Evolutionary conservation across 2,888 invertebrate species (phyloP).

Genomic region (Drosophila conformis): DNA sequence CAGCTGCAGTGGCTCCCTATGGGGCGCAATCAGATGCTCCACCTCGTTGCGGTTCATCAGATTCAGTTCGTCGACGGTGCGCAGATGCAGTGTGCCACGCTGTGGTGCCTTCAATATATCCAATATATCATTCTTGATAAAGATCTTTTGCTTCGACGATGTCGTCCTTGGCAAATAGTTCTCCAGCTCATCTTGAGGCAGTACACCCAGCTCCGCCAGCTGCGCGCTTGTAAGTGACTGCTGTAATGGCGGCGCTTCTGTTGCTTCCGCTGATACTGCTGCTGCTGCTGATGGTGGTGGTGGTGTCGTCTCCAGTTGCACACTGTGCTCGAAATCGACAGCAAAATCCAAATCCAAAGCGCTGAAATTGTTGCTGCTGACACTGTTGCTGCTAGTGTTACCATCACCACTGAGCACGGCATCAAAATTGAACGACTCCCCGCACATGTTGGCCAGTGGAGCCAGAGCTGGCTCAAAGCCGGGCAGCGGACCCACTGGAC

Average conservation of each 20-base stretch:
- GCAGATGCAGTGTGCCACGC: conserved; percentile 82
- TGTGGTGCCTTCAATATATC: conserved; percentile 82
- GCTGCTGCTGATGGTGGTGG: conserved; percentile 28
- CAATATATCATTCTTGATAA: conserved; percentile 77
- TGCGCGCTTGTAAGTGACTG: conserved; percentile 13
- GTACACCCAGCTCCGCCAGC: conserved; percentile 32
- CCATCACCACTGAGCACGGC: conserved; percentile 50
- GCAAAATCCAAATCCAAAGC: conserved; percentile 67
- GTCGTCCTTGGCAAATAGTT: conserved; percentile 42
- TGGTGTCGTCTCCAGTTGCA: conserved; percentile 61
- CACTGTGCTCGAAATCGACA: conserved; percentile 59
- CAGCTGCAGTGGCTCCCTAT: conserved; percentile 68
- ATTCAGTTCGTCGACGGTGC: conserved; percentile 84
- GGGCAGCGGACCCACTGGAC: conserved; percentile 41
- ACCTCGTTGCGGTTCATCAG: conserved; percentile 84
- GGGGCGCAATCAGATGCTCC: conserved; percentile 83
- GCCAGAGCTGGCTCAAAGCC: conserved; percentile 61
- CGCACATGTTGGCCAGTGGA: conserved; percentile 56
- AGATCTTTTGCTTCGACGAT: conserved; percentile 79
- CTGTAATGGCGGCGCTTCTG: neutral
- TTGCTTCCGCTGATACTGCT: conserved; percentile 21
- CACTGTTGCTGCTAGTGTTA: conserved; percentile 20
- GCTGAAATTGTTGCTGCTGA: conserved; percentile 54
- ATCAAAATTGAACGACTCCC: conserved; percentile 65
- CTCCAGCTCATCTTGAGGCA: conserved; percentile 29